Base-by-base conservation (phyloP, 2,797 vertebrate genomes). In the Alectoris magna region DNA sequence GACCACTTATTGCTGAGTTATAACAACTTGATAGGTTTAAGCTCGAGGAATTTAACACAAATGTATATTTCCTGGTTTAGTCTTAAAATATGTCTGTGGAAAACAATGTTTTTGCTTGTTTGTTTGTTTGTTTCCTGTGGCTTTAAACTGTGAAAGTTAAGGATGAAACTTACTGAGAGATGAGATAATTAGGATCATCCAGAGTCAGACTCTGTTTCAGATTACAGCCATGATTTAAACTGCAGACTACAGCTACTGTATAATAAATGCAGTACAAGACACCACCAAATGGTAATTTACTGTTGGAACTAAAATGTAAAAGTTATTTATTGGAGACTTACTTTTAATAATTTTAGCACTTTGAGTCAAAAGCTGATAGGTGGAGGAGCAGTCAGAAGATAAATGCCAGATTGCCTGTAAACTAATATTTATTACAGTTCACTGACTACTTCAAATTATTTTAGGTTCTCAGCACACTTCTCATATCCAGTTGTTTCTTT, bases 341-440 rank as follows among this genome's bases (percentile, higher is more conserved):
- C 21, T 60, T 29, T 85, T 76, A 51, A 73, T 93, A 88, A 82
- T 96, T 90, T 92, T 74, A 70, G 14, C 13, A 70, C 58, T 78
- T 88, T 93, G 81, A 96, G 73, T 70, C 53, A 38, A 84, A 84
- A 77, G 38, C 21, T 84, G 86, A 49, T 77, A 84, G 48, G n/a
- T 1, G 1, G 62, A 87, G 88, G 56, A 94, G 38, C 94, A 95
- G 44, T 56, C 38, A 69, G 64, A 81, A 14, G 77, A 84, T 75
- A 91, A 90, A 91, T 80, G 81, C 27, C 58, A 84, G 31, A 66
- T 80, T 94, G 58, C 70, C 69, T 93, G 46, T 51, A 74, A 96
- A 84, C 41, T 69, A 60, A 44, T 76, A 77, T 90, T 94, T 94
- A 71, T 94, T 93, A 91, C 64, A 77, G 53, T 87, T 96, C 79